A percentile compares a stretch with the other conserved stretches of the same genome.
Evolutionary conservation across 2,113 vertebrate species (phyloP).

Genomic region (Paracanthobrama guichenoti): DNA sequence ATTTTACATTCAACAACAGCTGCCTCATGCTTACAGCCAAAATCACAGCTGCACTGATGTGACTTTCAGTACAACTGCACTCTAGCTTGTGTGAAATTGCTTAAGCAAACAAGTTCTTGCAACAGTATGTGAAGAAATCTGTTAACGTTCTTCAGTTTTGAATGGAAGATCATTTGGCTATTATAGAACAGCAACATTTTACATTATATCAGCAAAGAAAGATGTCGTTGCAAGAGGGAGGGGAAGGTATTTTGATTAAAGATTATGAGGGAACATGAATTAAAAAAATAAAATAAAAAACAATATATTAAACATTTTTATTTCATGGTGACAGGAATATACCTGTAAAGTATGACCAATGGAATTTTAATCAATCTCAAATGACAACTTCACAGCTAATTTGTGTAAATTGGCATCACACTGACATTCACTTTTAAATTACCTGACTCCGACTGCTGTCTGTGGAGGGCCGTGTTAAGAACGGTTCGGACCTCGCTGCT

Average conservation of each 20-base stretch:
- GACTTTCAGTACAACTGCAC: not conserved
- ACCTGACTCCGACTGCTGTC: conserved; percentile 80
- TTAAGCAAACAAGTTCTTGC: not conserved
- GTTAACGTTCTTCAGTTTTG: not conserved
- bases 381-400: not conserved
- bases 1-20: not conserved
- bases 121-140: not conserved
- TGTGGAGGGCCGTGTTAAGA: conserved; percentile 73
- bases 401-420: not conserved
- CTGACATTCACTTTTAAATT: conserved; percentile 55
- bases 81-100: not conserved
- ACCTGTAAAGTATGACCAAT: not conserved
- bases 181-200: not conserved
- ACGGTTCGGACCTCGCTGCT: conserved; percentile 78
- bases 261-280: too few relatives aligned
- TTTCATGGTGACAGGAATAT: not conserved
- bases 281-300: too few relatives aligned
- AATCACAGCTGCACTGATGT: not conserved
- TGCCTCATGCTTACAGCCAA: not conserved
- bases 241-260: too few relatives aligned
- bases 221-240: too few relatives aligned
- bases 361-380: not conserved
- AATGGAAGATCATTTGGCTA: not conserved
- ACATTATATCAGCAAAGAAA: not conserved
- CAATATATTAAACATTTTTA: too few relatives aligned